Evolutionary conservation across 2,888 invertebrate genomes (phyloP).

Genomic region (Chaitophorus viminalis): DNA sequence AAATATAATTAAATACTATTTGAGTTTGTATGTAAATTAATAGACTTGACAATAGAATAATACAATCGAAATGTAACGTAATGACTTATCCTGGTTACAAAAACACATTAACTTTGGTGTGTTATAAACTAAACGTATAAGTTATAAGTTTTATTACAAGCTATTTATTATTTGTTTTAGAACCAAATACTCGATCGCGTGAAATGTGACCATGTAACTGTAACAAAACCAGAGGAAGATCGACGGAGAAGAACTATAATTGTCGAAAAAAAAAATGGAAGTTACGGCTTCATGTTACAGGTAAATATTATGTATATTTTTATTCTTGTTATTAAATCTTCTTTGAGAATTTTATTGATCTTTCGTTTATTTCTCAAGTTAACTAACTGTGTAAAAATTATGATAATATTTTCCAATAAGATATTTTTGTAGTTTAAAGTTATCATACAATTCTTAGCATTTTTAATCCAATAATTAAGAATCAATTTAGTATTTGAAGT

Average conservation of each 20-base stretch:
- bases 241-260: constrained; percentile 90
- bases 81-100: neutral
- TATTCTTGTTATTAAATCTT: neutral
- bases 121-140: no score
- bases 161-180: constrained; percentile 63
- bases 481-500: no score
- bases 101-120: neutral
- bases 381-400: neutral
- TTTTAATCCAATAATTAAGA: neutral
- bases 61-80: neutral
- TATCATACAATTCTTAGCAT: neutral
- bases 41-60: neutral
- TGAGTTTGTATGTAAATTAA: neutral
- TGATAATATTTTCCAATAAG: neutral
- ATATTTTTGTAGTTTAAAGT: neutral
- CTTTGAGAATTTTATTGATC: neutral
- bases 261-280: constrained; percentile 87
- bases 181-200: constrained; percentile 78
- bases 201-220: constrained; percentile 77
- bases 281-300: constrained; percentile 94
- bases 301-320: constrained; percentile 67
- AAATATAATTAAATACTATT: neutral
- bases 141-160: neutral
- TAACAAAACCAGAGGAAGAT: constrained; percentile 83
- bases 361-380: neutral